phyloP scores from a whole-genome alignment of 1,140 invertebrate species.

The Oncopeltus fasciatus region DNA sequence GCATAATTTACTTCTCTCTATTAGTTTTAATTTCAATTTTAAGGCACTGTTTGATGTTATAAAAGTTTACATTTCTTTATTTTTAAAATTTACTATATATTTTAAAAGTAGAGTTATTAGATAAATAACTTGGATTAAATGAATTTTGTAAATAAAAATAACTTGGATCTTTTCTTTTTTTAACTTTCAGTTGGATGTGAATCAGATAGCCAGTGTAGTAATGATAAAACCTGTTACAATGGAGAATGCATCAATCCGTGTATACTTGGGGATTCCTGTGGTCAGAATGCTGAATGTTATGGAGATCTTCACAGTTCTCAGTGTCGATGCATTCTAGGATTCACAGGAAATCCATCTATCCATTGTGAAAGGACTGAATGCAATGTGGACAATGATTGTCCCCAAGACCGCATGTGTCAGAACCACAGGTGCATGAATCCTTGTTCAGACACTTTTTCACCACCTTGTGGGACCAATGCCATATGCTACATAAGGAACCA shows the following conservation, averaged over 20 bases:
- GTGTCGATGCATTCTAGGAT: slow-evolving; percentile 58
- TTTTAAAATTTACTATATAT: neutral
- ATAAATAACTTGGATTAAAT: neutral
- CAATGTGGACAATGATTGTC: slow-evolving; percentile 57
- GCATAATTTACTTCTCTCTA: too few relatives aligned
- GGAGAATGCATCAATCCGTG: slow-evolving; percentile 66
- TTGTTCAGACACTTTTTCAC: slow-evolving; percentile 42
- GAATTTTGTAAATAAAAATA: neutral
- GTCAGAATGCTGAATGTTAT: slow-evolving; percentile 65
- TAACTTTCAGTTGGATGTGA: slow-evolving; percentile 54
- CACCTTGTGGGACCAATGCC: slow-evolving; percentile 64
- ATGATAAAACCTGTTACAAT: slow-evolving; percentile 65
- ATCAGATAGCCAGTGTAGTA: slow-evolving; percentile 60
- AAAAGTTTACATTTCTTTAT: too few relatives aligned
- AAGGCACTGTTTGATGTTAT: too few relatives aligned
- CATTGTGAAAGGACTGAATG: slow-evolving; percentile 68
- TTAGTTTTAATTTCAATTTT: too few relatives aligned
- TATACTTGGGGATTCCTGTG: slow-evolving; percentile 58
- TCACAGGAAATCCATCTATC: slow-evolving; percentile 58
- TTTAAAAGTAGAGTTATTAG: neutral
- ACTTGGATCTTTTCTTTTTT: slow-evolving; percentile 22
- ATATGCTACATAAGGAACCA: slow-evolving; percentile 64
- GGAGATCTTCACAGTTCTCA: slow-evolving; percentile 57
- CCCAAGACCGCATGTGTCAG: slow-evolving; percentile 50
- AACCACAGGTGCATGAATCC: slow-evolving; percentile 58